Evolutionary conservation across 2,888 invertebrate species (phyloP).

Genomic region (Parthenolecanium corni): DNA sequence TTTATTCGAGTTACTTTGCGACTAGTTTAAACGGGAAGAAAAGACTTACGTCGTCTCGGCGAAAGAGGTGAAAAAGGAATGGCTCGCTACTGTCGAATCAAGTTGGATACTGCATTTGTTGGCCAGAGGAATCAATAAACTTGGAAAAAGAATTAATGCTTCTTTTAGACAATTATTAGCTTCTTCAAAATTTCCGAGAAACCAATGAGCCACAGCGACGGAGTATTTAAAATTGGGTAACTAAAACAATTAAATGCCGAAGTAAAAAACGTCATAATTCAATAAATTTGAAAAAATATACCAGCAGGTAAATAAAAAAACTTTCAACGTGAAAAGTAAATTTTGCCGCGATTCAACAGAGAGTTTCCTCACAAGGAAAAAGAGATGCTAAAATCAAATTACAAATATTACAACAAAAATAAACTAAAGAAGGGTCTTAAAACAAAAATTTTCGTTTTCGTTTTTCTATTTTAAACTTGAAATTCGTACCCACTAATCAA

Average conservation of each 20-base stretch:
- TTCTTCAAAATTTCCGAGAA: constrained; percentile 40
- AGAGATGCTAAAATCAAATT: too few species aligned
- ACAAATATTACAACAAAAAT: too few species aligned
- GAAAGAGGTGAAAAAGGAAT: constrained; percentile 42
- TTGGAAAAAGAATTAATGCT: constrained; percentile 71
- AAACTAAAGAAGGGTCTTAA: too few species aligned
- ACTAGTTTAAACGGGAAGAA: constrained; percentile 8
- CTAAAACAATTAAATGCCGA: constrained; percentile 44
- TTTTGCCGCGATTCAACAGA: too few species aligned
- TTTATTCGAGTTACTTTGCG: constrained; percentile 33
- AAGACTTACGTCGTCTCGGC: constrained; percentile 40
- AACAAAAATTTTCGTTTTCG: too few species aligned
- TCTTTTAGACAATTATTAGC: constrained; percentile 59
- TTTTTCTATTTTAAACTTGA: too few species aligned
- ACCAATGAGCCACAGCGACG: constrained; percentile 59
- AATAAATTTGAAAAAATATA: too few species aligned
- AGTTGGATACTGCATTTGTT: constrained; percentile 64
- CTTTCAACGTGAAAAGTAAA: too few species aligned
- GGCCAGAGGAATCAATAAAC: constrained; percentile 55
- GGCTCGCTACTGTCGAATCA: constrained; percentile 49
- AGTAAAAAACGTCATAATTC: too few species aligned
- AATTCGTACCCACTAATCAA: too few species aligned
- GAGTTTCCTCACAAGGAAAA: too few species aligned
- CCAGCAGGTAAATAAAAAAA: too few species aligned
- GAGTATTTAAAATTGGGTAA: constrained; percentile 82